Base-by-base conservation (phyloP, 2,888 invertebrate species). In the Myopa tessellatipennis region DNA sequence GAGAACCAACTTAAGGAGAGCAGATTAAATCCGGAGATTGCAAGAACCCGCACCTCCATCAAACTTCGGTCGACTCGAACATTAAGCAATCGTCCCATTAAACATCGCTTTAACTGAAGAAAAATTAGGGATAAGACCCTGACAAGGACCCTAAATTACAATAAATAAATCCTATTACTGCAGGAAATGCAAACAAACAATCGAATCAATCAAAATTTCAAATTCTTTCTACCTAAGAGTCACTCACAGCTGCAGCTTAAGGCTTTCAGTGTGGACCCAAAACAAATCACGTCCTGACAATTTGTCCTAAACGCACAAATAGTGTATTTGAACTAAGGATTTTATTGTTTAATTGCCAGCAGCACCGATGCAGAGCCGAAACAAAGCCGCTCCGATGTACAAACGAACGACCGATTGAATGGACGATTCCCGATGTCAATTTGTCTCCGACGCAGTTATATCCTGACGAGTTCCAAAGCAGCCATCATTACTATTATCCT, bases 261-360 rank as follows among this genome's bases (percentile, higher is more conserved):
- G 18, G 18, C 36, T 12, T 26, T 18, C 4, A 38, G 36, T 38
- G 18, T 14, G 16, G 52, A 34, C 26, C 18, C 38, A 18, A 58
- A 50, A 52, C 38, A 60, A 60, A n/a, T 45, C 38, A 18, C 18
- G 16, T 55, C 52, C 77, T n/a, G 55, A n/a, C 77, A 74, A 77
- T 74, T 77, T 77, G 74, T 74, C 69, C 69, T 70, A 26, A 45
- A 74, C 63, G 38, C 74, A 63, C n/a, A 69, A 58, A 75, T n/a
- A 38, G 40, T 67, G 4, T 60, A 68, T 36, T 40, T 45, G 68
- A 18, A 34, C 26, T 1, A 8, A 16, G 61, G 60, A 38, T 74
- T 74, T 74, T 77, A 77, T 77, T 74, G 69, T 69, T 74, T 70
- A 74, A 70, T 74, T 74, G 65, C 63, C 68, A 74, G 67, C 50